Conservation (phyloP, 2,113 vertebrate species). For the Acinonyx jubatus region DNA sequence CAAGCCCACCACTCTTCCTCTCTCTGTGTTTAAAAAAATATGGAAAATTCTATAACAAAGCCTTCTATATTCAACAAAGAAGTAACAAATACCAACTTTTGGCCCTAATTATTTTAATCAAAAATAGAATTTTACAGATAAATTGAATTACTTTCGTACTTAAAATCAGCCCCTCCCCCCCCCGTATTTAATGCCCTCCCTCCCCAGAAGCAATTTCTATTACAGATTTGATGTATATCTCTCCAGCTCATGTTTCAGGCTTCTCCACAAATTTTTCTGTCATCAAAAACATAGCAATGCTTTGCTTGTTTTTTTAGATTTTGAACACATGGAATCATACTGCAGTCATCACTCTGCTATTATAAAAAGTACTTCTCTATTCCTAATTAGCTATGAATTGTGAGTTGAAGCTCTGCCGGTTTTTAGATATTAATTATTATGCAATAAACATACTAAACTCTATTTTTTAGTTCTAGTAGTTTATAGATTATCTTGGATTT, state of each 20-base stretch:
- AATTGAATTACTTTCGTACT: background rate
- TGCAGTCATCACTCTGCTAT: background rate
- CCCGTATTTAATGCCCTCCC: rapidly evolving
- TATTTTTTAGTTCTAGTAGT: background rate
- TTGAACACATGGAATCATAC: background rate
- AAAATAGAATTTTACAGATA: background rate
- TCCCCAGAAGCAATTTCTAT: background rate
- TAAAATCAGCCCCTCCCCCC: background rate
- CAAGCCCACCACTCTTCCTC: background rate
- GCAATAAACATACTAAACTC: background rate
- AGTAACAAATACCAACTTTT: background rate
- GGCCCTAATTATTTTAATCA: background rate
- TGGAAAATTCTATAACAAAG: background rate
- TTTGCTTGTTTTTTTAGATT: background rate
- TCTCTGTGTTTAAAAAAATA: background rate
- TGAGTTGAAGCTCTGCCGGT: background rate
- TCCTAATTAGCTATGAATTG: background rate
- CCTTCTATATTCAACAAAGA: background rate
- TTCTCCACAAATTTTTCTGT: background rate
- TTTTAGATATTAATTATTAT: background rate
- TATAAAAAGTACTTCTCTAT: background rate
- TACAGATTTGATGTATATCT: background rate
- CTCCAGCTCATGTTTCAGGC: background rate
- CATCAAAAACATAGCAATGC: background rate
- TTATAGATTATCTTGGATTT: background rate